These are phyloP conservation scores for Drosophila chauvacae DNA, from an alignment of 1,140 invertebrate genomes.

Conservation along the genomic window DNA sequence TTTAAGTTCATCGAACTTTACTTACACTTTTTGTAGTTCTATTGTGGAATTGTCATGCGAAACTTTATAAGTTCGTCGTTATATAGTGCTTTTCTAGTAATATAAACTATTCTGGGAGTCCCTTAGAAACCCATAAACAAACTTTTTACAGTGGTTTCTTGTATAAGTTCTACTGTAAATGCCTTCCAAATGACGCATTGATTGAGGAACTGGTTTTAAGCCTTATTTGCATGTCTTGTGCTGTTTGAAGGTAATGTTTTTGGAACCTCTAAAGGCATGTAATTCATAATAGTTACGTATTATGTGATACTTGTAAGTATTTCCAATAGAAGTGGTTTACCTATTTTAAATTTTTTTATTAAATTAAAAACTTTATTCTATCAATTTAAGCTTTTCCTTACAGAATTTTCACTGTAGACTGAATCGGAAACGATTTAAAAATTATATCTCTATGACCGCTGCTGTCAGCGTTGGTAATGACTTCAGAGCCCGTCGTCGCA, in stretches of 20 bases:
- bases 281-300: not conserved
- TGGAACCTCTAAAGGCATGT: not conserved
- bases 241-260: slow-evolving; percentile 33
- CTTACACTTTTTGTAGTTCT: too few species aligned
- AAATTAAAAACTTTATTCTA: not conserved
- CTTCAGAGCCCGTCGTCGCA: slow-evolving; percentile 54
- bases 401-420: not conserved
- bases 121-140: not conserved
- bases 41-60: not conserved
- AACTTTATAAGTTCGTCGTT: not conserved
- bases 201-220: not conserved
- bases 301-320: not conserved
- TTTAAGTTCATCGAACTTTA: slow-evolving; percentile 1
- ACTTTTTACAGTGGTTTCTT: too few species aligned
- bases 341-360: too few species aligned
- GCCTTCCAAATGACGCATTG: slow-evolving; percentile 43
- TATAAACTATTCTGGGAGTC: not conserved
- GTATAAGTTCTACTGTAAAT: not conserved
- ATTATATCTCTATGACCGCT: not conserved
- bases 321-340: not conserved
- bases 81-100: not conserved
- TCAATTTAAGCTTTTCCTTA: not conserved
- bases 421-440: not conserved
- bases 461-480: slow-evolving; percentile 41
- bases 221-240: slow-evolving; percentile 2